Evolutionary conservation across 1,140 invertebrate genomes (phyloP).

Genomic region (Tribolium castaneum): DNA sequence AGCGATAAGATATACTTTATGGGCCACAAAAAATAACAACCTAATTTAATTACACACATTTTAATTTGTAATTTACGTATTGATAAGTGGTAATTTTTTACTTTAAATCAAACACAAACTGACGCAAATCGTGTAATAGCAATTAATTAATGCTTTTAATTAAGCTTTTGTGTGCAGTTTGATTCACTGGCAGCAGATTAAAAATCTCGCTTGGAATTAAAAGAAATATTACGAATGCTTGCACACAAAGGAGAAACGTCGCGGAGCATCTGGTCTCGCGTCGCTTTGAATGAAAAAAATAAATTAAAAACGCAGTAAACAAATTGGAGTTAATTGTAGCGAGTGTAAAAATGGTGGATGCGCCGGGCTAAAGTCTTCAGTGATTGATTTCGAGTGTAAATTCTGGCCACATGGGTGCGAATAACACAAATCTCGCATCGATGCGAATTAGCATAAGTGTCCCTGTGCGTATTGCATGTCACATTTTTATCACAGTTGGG

Average conservation of each 20-base stretch:
- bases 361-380: neutral
- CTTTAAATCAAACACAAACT: too few species aligned
- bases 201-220: neutral
- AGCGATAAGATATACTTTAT: too few species aligned
- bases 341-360: too few species aligned
- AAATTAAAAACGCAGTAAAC: neutral
- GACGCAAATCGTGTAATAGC: too few species aligned
- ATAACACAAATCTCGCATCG: constrained; percentile 18
- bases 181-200: neutral
- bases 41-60: neutral
- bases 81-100: too few species aligned
- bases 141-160: neutral
- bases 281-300: neutral
- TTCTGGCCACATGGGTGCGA: constrained; percentile 17
- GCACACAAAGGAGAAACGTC: neutral
- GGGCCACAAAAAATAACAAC: too few species aligned
- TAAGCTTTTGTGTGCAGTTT: neutral
- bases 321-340: too few species aligned
- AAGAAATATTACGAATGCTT: neutral
- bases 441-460: constrained; percentile 17
- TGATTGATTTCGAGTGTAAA: neutral
- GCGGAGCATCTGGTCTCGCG: neutral
- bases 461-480: constrained; percentile 29
- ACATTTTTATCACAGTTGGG: constrained; percentile 31
- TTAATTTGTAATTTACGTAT: neutral